phyloP scores from a whole-genome alignment of 2,888 invertebrate genomes.

The Ichneumoninae sp. region DNA sequence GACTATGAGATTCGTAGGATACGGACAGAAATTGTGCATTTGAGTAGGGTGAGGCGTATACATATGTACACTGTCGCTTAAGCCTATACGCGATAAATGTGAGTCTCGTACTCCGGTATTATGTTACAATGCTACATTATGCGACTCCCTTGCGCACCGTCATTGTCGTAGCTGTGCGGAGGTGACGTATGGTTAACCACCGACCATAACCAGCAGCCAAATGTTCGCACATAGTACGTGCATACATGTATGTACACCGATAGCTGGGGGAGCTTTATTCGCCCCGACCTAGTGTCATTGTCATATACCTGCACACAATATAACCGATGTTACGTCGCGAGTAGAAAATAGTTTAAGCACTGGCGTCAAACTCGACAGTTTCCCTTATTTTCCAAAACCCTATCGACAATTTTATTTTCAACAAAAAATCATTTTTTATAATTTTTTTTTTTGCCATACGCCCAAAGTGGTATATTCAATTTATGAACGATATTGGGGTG shows the following conservation, averaged over 20 bases:
- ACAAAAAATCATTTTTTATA: background rate
- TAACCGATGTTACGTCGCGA: constrained; percentile 11
- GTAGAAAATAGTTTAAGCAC: constrained; percentile 7
- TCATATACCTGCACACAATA: constrained; percentile 25
- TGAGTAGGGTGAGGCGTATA: constrained; percentile 47
- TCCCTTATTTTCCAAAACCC: constrained; percentile 1
- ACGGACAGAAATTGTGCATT: constrained; percentile 37
- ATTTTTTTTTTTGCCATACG: too few species aligned
- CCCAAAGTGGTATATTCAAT: too few species aligned
- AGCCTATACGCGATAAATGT: constrained; percentile 24
- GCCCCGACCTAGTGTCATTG: background rate
- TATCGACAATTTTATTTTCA: background rate
- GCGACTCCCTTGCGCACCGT: constrained; percentile 72
- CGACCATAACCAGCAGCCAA: constrained; percentile 78
- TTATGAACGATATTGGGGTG: background rate
- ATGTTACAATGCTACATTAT: constrained; percentile 77
- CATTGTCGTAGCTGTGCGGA: constrained; percentile 70
- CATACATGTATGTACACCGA: constrained; percentile 31
- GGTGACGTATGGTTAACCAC: constrained; percentile 79
- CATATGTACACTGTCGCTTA: constrained; percentile 32
- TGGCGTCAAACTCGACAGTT: background rate
- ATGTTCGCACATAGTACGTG: constrained; percentile 74
- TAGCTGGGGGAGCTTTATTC: constrained; percentile 15
- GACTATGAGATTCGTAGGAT: constrained; percentile 15
- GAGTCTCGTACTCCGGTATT: constrained; percentile 70